Conservation (phyloP, 2,888 invertebrate genomes). For the Achlya flavicornis region DNA sequence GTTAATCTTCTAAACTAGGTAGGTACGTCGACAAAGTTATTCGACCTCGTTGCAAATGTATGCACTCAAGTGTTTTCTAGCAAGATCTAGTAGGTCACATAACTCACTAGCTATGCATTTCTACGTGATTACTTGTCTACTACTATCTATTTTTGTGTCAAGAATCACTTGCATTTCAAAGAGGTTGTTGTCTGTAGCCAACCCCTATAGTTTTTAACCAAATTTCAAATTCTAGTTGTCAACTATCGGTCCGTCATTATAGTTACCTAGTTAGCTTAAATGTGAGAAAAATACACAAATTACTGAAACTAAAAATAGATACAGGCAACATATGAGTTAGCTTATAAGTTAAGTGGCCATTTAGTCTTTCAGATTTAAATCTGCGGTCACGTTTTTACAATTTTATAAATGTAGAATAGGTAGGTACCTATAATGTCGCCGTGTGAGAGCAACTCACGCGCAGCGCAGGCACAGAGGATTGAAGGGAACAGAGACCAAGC, state of each 20-base stretch:
- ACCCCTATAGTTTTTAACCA: no score
- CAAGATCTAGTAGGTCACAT: slow-evolving; percentile 1
- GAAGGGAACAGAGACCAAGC: no score
- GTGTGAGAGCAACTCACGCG: slow-evolving; percentile 1
- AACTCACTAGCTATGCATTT: background rate
- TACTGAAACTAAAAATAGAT: background rate
- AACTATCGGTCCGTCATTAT: no score
- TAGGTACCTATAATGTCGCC: background rate
- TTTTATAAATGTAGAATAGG: background rate
- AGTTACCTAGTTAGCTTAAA: no score
- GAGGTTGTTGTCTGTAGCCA: no score
- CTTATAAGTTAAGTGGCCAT: background rate
- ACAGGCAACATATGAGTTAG: background rate
- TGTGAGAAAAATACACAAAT: background rate
- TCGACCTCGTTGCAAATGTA: background rate
- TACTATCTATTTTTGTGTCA: background rate
- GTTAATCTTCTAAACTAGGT: background rate
- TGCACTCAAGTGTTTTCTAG: background rate
- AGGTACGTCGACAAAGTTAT: background rate
- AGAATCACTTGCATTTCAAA: no score
- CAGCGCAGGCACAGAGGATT: no score
- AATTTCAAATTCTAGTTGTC: no score
- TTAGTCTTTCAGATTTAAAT: background rate
- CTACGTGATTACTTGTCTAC: background rate
- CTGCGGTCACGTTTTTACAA: slow-evolving; percentile 1